phyloP scores from a whole-genome alignment of 1,140 invertebrate species.

The Magallana angulata region DNA sequence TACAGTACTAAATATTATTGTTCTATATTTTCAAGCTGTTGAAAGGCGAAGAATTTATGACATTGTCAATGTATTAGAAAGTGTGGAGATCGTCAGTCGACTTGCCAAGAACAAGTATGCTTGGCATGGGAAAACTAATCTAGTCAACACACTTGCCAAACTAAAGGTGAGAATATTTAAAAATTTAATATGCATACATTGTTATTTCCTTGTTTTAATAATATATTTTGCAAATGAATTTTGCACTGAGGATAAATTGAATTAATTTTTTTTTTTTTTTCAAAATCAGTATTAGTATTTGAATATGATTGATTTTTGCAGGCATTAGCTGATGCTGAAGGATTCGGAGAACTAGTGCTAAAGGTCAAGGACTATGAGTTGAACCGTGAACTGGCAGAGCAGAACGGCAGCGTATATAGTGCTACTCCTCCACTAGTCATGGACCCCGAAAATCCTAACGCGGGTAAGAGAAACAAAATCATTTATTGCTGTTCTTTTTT shows the following conservation, averaged over 20 bases:
- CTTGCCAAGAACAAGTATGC: slow-evolving; percentile 80
- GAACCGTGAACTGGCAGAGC: slow-evolving; percentile 69
- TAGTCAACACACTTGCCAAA: slow-evolving; percentile 76
- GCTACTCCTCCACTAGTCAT: slow-evolving; percentile 37
- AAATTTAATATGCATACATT: no score
- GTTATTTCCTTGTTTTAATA: no score
- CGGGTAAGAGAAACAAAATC: not conserved
- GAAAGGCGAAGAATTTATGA: slow-evolving; percentile 88
- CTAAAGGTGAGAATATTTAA: slow-evolving; percentile 75
- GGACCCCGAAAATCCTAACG: slow-evolving; percentile 37
- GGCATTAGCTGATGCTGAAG: slow-evolving; percentile 74
- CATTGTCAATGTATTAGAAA: slow-evolving; percentile 88
- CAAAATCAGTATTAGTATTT: not conserved
- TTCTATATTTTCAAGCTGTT: slow-evolving; percentile 74
- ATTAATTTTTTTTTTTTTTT: no score
- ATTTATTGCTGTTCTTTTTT: not conserved
- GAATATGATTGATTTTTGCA: slow-evolving; percentile 54
- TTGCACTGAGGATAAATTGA: no score
- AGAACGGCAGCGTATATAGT: slow-evolving; percentile 51
- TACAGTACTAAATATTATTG: no score
- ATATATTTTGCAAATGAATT: no score
- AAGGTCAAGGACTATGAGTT: slow-evolving; percentile 75
- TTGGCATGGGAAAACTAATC: slow-evolving; percentile 80
- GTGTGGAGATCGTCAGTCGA: slow-evolving; percentile 85
- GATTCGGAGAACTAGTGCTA: slow-evolving; percentile 75